phyloP scores from a whole-genome alignment of 2,888 invertebrate genomes.

The Caenorhabditis sinica region DNA sequence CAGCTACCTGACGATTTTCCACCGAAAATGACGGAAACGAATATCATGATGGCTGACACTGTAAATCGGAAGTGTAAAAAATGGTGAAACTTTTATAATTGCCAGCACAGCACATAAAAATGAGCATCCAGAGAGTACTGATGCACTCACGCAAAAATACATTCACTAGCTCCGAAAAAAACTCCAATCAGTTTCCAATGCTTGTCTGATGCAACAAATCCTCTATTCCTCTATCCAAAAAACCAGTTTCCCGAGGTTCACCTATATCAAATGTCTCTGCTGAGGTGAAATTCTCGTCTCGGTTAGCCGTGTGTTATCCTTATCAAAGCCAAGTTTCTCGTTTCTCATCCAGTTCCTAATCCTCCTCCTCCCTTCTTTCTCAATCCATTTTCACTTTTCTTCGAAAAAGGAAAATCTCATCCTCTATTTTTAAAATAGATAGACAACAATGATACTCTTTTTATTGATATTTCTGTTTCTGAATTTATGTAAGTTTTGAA shows the following conservation, averaged over 20 bases:
- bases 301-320: slow-evolving; percentile 25
- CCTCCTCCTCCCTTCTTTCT: slow-evolving; percentile 4
- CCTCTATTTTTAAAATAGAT: neutral
- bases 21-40: too few species aligned
- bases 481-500: slow-evolving; percentile 28
- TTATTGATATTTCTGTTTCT: slow-evolving; percentile 24
- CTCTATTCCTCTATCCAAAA: neutral
- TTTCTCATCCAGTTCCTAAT: slow-evolving; percentile 57
- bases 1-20: too few species aligned
- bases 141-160: too few species aligned
- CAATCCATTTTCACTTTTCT: slow-evolving; percentile 6
- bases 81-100: too few species aligned
- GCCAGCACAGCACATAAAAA: too few species aligned
- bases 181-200: neutral
- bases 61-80: too few species aligned
- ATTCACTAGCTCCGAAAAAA: too few species aligned
- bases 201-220: slow-evolving; percentile 42
- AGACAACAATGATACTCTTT: slow-evolving; percentile 30
- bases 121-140: too few species aligned
- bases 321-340: slow-evolving; percentile 27
- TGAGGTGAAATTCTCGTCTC: slow-evolving; percentile 36
- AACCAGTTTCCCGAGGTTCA: slow-evolving; percentile 27
- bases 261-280: slow-evolving; percentile 12
- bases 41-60: too few species aligned
- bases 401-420: slow-evolving; percentile 1